Evolutionary conservation across 2,888 invertebrate genomes (phyloP).

Genomic region (Pardosa pseudoannulata): DNA sequence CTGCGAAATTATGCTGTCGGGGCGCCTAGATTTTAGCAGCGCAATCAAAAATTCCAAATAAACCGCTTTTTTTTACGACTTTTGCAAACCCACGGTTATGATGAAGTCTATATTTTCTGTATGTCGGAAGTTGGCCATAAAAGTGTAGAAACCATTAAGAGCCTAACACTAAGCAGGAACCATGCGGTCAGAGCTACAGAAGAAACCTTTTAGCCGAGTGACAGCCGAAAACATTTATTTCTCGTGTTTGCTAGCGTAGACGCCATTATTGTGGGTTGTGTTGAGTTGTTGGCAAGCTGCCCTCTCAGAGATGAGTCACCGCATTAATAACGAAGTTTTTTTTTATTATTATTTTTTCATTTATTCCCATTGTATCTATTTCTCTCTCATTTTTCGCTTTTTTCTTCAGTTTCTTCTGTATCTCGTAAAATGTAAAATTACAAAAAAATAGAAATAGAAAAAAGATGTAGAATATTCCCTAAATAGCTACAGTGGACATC

Average conservation of each 20-base stretch:
- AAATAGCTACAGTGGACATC: background rate
- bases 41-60: slow-evolving; percentile 22
- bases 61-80: slow-evolving; percentile 23
- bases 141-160: slow-evolving; percentile 67
- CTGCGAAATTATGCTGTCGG: background rate
- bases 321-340: slow-evolving; percentile 51
- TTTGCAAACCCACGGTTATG: slow-evolving; percentile 15
- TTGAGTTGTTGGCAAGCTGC: slow-evolving; percentile 65
- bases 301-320: slow-evolving; percentile 59
- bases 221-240: slow-evolving; percentile 68
- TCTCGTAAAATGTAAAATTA: slow-evolving; percentile 32
- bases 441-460: background rate
- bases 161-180: slow-evolving; percentile 46
- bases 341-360: slow-evolving; percentile 18
- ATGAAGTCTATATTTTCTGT: slow-evolving; percentile 56
- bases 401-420: slow-evolving; percentile 13
- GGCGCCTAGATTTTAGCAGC: background rate
- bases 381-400: slow-evolving; percentile 35
- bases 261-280: slow-evolving; percentile 50
- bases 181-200: slow-evolving; percentile 51
- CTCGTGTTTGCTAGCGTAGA: slow-evolving; percentile 49
- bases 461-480: background rate
- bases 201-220: slow-evolving; percentile 65
- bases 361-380: slow-evolving; percentile 29
- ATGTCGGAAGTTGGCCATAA: slow-evolving; percentile 55